Percentiles rank a stretch among this genome's conserved stretches.
phyloP scores from a whole-genome alignment of 2,888 invertebrate species.

The Serripes groenlandicus region DNA sequence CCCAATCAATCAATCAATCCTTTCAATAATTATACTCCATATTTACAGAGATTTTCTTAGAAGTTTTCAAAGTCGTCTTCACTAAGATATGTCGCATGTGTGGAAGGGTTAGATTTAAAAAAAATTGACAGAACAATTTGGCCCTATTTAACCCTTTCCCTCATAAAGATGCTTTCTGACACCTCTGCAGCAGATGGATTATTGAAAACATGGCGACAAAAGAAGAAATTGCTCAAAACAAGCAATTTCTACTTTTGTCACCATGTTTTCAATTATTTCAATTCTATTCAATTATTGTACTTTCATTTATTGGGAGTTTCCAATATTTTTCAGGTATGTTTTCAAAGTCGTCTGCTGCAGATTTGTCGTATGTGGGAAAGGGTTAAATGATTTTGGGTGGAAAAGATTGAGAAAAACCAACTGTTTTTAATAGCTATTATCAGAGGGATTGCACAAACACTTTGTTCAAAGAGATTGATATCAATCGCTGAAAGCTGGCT shows the following conservation, averaged over 20 bases:
- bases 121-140: neutral
- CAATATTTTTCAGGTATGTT: no score
- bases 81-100: no score
- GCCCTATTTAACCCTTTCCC: neutral
- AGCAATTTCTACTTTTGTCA: slow-evolving; percentile 17
- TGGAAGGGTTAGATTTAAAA: neutral
- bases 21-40: neutral
- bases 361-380: neutral
- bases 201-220: neutral
- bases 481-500: no score
- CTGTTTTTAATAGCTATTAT: no score
- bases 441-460: no score
- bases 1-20: neutral
- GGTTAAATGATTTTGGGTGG: neutral
- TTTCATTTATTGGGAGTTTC: neutral
- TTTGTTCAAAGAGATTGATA: no score
- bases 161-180: neutral
- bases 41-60: neutral
- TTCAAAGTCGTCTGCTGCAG: no score
- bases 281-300: neutral
- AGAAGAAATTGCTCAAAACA: neutral
- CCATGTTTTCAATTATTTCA: slow-evolving; percentile 3
- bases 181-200: neutral
- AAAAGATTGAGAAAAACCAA: no score
- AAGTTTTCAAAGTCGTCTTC: neutral